Percentiles rank a stretch among this genome's conserved stretches.
These are phyloP conservation scores for Actinia equina DNA, from an alignment of 64 coral and sea anemone species.

Conservation along the genomic window DNA sequence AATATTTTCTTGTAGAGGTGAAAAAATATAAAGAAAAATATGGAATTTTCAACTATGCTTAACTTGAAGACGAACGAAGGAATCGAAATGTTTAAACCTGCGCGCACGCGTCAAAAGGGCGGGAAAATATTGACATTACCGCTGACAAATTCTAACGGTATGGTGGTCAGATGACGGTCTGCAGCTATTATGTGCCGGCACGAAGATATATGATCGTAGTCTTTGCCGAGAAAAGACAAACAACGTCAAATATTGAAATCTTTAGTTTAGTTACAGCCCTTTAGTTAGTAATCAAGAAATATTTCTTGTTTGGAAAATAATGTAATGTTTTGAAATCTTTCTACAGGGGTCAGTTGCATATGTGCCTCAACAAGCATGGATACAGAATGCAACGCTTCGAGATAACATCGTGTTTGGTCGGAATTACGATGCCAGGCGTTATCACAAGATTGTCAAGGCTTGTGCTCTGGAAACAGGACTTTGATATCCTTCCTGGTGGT, in stretches of 20 bases:
- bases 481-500: constrained; percentile 61
- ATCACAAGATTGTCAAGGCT: constrained; percentile 38
- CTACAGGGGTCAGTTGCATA: constrained; percentile 64
- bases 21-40: background rate
- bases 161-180: too few relatives aligned
- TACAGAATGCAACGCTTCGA: constrained; percentile 50
- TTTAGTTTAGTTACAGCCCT: too few relatives aligned
- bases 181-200: too few relatives aligned
- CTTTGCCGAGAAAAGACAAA: too few relatives aligned
- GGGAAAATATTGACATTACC: background rate
- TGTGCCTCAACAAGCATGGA: constrained; percentile 64
- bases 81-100: background rate
- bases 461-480: constrained; percentile 52
- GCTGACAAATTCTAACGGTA: too few relatives aligned
- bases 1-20: background rate
- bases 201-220: too few relatives aligned
- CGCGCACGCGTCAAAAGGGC: background rate
- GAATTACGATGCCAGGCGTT: constrained; percentile 34
- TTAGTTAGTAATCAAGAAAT: too few relatives aligned
- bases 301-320: too few relatives aligned
- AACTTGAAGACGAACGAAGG: background rate
- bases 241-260: too few relatives aligned
- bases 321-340: background rate
- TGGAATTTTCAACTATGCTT: background rate
- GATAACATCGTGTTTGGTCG: constrained; percentile 60